Evolutionary conservation across 1,140 invertebrate species (phyloP), one percentile per base, ranked within the genome.

Genomic region (Heliothis subflexa): DNA sequence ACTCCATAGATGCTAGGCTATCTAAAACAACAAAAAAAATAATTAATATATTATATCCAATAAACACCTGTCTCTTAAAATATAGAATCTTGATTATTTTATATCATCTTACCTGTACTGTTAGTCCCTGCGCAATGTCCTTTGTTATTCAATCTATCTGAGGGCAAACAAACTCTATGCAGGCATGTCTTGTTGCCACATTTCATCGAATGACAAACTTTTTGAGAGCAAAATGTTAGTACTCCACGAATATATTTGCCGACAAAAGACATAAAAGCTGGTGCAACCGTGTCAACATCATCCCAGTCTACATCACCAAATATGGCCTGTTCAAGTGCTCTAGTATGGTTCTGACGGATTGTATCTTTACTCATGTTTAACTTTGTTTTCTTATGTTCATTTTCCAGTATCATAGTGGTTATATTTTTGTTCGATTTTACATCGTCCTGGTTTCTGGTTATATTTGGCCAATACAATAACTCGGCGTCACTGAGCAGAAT

Each of bases 241-340:
- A 88, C 80, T n/a, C 93, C 93, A 59, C 72, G 89, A 25, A 91
- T 82, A 76, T 93, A 91, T 90, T 94, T 94, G 9, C 92, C 93
- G 0, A 93, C 83, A 73, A 94, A 91, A 13, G 89, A 90, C 61
- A 91, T 84, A 72, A 94, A 93, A 1, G 85, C 83, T 45, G 91
- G 91, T 5, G 85, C 87, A 12, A 92, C 86, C n/a, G 85, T 84
- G 55, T 90, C 91, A 0, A 93, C 74, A 81, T 94, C 89, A 71
- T 91, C 83, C 92, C 92, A 93, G 80, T 93, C 81, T 0, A 92
- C 87, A 47, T 92, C 83, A 10, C 89, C 90, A 73, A 94, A 92
- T 86, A 93, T 92, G 52, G 89, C 90, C 55, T 86, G 83, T 79
- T 92, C 88, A 64, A 92, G 71, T 7, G 86, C 88, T 54, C 71